Percentiles rank a stretch among this genome's conserved stretches.
phyloP scores from a whole-genome alignment of 2,113 vertebrate genomes.

The Bombycilla garrulus region DNA sequence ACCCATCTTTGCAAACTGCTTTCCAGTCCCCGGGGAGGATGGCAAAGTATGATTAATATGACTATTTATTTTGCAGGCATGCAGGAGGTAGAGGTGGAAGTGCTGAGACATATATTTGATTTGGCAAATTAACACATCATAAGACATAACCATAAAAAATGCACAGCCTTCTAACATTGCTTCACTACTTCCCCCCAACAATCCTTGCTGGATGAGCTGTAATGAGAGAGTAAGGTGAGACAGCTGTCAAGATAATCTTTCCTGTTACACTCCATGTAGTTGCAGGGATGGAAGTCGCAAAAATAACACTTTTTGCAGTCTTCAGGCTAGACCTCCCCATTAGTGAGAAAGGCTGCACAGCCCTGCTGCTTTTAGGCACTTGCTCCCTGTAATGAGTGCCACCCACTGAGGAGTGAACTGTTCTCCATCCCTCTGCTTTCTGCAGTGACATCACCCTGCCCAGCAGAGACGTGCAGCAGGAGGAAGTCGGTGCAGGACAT shows the following conservation, averaged over 20 bases:
- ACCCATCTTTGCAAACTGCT: neutral
- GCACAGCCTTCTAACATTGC: neutral
- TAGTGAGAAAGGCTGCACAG: neutral
- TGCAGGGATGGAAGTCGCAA: neutral
- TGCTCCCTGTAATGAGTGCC: neutral
- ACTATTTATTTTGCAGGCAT: conserved; percentile 62
- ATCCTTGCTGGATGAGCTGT: conserved; percentile 4
- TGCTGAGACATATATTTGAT: conserved; percentile 54
- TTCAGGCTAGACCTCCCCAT: neutral
- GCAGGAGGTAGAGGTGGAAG: conserved; percentile 51
- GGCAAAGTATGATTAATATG: conserved; percentile 32
- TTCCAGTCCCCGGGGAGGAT: neutral
- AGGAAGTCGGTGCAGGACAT: neutral
- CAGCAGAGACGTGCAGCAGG: accelerated
- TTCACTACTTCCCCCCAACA: neutral
- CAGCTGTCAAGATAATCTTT: conserved; percentile 36
- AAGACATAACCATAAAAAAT: conserved; percentile 59
- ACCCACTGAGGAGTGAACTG: neutral
- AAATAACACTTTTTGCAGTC: neutral
- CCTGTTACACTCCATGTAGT: neutral
- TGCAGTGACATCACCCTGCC: accelerated
- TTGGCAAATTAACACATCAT: conserved; percentile 71
- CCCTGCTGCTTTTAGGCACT: neutral
- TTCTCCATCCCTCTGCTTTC: neutral
- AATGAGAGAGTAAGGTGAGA: conserved; percentile 43